Evolutionary conservation across 2,888 invertebrate species (phyloP), one percentile per base, ranked within the genome.

Genomic region (Oscheius sp.): DNA sequence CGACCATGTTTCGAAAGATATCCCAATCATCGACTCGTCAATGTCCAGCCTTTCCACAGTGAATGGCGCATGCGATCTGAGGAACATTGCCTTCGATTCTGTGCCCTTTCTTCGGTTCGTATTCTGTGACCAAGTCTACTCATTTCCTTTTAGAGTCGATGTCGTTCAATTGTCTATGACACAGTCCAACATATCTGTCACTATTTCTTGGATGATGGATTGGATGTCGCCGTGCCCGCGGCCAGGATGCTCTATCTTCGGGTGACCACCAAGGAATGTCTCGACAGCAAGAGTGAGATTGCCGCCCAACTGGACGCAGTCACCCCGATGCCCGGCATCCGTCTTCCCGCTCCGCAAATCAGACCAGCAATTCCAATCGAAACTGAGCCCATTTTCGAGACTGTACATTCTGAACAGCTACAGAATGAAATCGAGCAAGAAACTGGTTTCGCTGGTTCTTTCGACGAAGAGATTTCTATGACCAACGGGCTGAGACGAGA

Each of bases 1-100:
- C 82, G 86, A 61, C 87, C 85, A n/a, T 87, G 87, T 71, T 87
- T 87, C 77, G 87, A 87, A 64, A 76, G 86, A 25, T 87, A 86
- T 74, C 76, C 83, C 18, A 82, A 83, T 49, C 78, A 83, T 69
- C 83, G 84, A 35, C 73, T 87, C 1, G 77, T 81, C 21, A 79
- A 83, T 56, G 76, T 82, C 16, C 71, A 73, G 53, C 87, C 87
- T 13, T 87, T 84, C 69, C 87, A 86, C 69, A 83, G 83, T 71
- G 87, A 87, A 64, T 85, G 84, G 82, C 75, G 85, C 25, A 86
- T 87, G 86, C 78, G 70, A 23, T 75, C 78, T 13, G 87, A 86
- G 61, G 87, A 87, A 56, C 78, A 79, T 53, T 87, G 87, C 64
- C 77, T 87, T 16, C 75, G 77, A 7, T 84, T 85, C 63, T 85